A percentile compares a stretch with the other conserved stretches of the same genome.
phyloP scores from a whole-genome alignment of 2,113 vertebrate species.

The Phrynocephalus versicolor region DNA sequence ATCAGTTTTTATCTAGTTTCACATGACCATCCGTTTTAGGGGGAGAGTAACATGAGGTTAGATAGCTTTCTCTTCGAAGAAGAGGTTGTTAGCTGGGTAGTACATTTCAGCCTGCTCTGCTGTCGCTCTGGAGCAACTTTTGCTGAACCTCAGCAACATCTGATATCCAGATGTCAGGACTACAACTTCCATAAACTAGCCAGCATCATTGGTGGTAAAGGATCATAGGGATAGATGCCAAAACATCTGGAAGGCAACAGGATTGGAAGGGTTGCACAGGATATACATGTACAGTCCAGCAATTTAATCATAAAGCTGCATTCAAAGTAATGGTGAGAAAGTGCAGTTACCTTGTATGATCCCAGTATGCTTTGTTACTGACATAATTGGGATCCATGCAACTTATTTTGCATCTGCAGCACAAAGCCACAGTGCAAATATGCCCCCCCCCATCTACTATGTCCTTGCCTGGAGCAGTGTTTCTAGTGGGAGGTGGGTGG shows the following conservation, averaged over 20 bases:
- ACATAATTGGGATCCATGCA: neutral
- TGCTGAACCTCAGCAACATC: neutral
- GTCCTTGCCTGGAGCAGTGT: neutral
- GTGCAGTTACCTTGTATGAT: neutral
- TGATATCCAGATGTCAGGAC: too few relatives aligned
- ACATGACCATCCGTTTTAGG: neutral
- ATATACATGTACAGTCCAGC: neutral
- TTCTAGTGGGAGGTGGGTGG: neutral
- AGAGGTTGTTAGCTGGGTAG: neutral
- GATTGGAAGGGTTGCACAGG: neutral
- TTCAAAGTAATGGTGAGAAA: neutral
- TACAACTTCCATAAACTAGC: too few relatives aligned
- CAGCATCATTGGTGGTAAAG: neutral
- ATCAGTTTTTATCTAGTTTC: neutral
- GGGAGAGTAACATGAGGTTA: neutral
- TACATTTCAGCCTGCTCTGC: neutral
- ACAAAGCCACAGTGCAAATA: neutral
- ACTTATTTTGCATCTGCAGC: neutral
- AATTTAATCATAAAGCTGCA: neutral
- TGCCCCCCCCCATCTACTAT: neutral
- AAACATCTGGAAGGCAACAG: neutral
- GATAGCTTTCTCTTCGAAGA: neutral
- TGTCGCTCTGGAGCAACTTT: neutral
- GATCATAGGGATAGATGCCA: neutral
- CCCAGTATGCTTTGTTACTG: neutral